These are phyloP conservation scores for Ptiloglossa arizonensis DNA, from an alignment of 1,140 invertebrate species.

Conservation along the genomic window DNA sequence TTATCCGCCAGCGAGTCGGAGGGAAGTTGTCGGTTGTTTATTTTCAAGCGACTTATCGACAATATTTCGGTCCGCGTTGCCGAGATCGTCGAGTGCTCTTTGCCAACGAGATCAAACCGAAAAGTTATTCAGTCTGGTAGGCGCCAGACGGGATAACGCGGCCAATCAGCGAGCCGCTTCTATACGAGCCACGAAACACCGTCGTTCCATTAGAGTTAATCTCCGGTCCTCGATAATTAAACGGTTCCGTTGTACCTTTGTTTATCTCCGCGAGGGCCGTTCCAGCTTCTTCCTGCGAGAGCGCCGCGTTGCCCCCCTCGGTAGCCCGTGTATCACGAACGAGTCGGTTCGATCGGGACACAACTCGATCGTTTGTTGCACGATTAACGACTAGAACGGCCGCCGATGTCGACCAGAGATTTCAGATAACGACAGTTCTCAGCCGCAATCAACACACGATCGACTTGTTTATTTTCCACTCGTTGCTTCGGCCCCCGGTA, in stretches of 20 bases:
- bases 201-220: conserved; percentile 77
- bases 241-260: conserved; percentile 73
- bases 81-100: neutral
- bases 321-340: conserved; percentile 58
- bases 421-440: conserved; percentile 16
- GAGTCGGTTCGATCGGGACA: conserved; percentile 34
- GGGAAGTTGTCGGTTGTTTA: neutral
- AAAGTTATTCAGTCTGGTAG: conserved; percentile 69
- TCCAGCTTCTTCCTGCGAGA: neutral
- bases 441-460: conserved; percentile 35
- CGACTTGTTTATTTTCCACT: conserved; percentile 20
- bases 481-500: neutral
- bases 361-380: conserved; percentile 49
- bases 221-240: conserved; percentile 72
- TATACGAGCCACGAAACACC: conserved; percentile 64
- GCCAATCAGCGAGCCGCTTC: conserved; percentile 58
- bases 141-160: conserved; percentile 66
- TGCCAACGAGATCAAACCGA: conserved; percentile 11
- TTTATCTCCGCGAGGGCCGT: conserved; percentile 62
- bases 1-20: too few relatives aligned
- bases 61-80: neutral
- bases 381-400: conserved; percentile 47
- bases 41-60: neutral
- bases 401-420: conserved; percentile 34
- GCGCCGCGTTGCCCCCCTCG: neutral